These are phyloP conservation scores for Aplidium turbinatum DNA, from an alignment of 23 tunicate species.

Conservation along the genomic window DNA sequence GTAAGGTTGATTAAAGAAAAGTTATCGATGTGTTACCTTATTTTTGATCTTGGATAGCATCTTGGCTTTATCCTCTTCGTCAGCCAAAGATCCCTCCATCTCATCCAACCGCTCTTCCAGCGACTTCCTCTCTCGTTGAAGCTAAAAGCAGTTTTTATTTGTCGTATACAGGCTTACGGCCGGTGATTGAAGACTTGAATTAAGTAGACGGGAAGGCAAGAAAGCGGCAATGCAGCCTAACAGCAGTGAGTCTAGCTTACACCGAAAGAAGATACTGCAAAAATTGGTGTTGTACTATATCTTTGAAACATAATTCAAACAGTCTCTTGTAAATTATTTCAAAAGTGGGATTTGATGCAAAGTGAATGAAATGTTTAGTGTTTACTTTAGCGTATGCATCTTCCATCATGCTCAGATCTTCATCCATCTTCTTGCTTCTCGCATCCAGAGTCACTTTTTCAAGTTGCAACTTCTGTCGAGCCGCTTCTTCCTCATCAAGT, in stretches of 20 bases:
- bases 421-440: constrained; percentile 83
- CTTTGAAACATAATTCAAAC: too few relatives aligned
- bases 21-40: constrained; percentile 48
- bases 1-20: background rate
- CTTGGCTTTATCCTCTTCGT: constrained; percentile 94
- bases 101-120: constrained; percentile 77
- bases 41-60: constrained; percentile 63
- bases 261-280: too few relatives aligned
- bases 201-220: too few relatives aligned
- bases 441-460: constrained; percentile 89
- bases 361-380: background rate
- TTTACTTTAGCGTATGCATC: constrained; percentile 76
- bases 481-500: constrained; percentile 95
- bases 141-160: constrained; percentile 13
- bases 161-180: too few relatives aligned
- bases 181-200: too few relatives aligned
- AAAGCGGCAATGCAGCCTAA: too few relatives aligned
- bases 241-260: too few relatives aligned
- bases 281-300: too few relatives aligned
- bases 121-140: constrained; percentile 64
- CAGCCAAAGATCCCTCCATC: constrained; percentile 52
- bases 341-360: too few relatives aligned
- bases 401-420: constrained; percentile 74
- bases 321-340: too few relatives aligned
- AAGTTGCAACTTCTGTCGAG: constrained; percentile 93